A percentile compares a stretch with the other conserved stretches of the same genome.
Conservation (phyloP, 2,113 vertebrate species). For the Strigops habroptila region DNA sequence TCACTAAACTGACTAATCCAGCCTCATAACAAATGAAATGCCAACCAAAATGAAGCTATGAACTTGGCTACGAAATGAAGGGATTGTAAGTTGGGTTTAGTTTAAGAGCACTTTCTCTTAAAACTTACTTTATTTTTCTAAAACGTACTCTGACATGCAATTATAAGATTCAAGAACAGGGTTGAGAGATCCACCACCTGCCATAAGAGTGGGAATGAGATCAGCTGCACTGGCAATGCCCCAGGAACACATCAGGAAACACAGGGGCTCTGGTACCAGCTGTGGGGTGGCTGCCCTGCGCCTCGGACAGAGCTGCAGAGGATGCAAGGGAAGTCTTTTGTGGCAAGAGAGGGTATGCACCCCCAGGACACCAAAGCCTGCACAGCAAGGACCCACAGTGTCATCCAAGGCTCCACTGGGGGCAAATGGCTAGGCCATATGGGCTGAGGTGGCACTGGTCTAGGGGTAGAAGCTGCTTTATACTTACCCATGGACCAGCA, state of each 20-base stretch:
- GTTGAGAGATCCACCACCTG: background rate
- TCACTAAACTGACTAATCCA: background rate
- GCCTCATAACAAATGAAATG: background rate
- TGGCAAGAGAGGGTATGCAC: background rate
- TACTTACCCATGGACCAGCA: background rate
- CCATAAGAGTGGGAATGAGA: background rate
- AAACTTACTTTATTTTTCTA: background rate
- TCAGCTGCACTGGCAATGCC: background rate
- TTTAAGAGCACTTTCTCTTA: background rate
- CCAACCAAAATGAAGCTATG: background rate
- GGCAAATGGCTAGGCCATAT: background rate
- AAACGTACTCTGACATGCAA: background rate
- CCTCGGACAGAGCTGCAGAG: accelerated
- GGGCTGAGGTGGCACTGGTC: background rate
- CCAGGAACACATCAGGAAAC: background rate
- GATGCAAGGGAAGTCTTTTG: background rate
- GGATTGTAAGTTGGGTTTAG: background rate
- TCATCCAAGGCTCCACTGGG: background rate
- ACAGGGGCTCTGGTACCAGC: background rate
- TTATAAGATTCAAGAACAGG: background rate
- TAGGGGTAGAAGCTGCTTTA: background rate
- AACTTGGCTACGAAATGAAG: background rate
- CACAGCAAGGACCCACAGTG: background rate
- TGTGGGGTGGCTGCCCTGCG: accelerated
- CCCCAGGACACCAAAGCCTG: background rate